Evolutionary conservation across 2,888 invertebrate genomes (phyloP), one percentile per base, ranked within the genome.

Genomic region (Tuberolachnus salignus): DNA sequence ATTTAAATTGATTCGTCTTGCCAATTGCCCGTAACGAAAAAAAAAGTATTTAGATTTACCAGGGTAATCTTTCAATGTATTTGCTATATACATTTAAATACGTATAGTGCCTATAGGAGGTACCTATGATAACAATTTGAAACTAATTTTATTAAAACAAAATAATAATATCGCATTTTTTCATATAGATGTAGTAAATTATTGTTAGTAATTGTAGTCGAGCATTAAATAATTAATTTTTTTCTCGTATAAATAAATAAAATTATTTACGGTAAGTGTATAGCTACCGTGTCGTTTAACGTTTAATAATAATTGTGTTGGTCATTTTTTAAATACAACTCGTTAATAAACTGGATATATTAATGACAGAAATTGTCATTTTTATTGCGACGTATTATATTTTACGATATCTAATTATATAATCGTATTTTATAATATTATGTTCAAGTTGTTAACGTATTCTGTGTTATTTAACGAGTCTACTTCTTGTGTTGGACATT

Each of bases 1-100:
- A 71, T 71, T 53, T 61, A n/a, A 49, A 69, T 49, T 23, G 69
- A 57, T 75, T 72, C 59, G 71, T 46, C 59, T 75, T 46, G 55
- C 46, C 26, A 61, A 51, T 72, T 49, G 34, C 21, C 19, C 4
- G 44, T 64, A 44, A 64, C 4, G 21, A 23, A 64, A 63, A 53
- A 23, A 64, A 63, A 53, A 21, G 53, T 1, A 10, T 44, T 9
- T 19, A 14, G 55, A 34, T 42, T 42, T n/a, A 19, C 34, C 19
- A n/a, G n/a, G n/a, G n/a, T n/a, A n/a, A n/a, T n/a, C n/a, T n/a
- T n/a, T n/a, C n/a, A n/a, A n/a, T n/a, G n/a, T n/a, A n/a, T n/a
- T n/a, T n/a, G n/a, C n/a, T n/a, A n/a, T n/a, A n/a, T n/a, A n/a
- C n/a, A n/a, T n/a, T n/a, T n/a, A n/a, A n/a, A n/a, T 53, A 53